phyloP scores from a whole-genome alignment of 2,797 vertebrate species.

The Gymnocypris eckloni region DNA sequence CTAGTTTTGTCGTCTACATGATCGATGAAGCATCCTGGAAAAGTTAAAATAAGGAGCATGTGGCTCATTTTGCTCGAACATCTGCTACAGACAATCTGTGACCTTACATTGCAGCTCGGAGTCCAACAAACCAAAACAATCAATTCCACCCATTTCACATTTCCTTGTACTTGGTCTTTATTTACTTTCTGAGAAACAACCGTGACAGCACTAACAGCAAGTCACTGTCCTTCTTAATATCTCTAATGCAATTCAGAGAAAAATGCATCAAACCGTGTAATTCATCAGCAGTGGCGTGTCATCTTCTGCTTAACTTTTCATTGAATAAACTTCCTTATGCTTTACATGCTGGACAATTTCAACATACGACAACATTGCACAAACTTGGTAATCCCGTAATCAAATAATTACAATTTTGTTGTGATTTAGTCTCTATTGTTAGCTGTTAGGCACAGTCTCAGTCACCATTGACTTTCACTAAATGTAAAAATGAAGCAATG shows the following conservation, averaged over 20 bases:
- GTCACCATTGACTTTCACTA: neutral
- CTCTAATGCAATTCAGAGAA: slow-evolving; percentile 33
- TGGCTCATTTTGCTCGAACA: neutral
- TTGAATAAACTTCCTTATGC: neutral
- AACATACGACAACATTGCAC: neutral
- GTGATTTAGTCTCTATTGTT: neutral
- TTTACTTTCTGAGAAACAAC: slow-evolving; percentile 52
- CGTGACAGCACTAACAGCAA: slow-evolving; percentile 35
- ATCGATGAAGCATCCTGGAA: slow-evolving; percentile 33
- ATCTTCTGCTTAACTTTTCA: neutral
- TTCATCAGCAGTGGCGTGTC: neutral
- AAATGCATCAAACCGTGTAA: slow-evolving; percentile 20
- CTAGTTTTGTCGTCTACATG: slow-evolving; percentile 26
- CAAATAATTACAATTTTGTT: neutral
- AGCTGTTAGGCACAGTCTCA: neutral
- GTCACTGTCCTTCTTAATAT: slow-evolving; percentile 19
- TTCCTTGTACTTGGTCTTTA: slow-evolving; percentile 45
- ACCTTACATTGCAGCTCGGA: slow-evolving; percentile 33
- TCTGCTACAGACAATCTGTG: slow-evolving; percentile 27
- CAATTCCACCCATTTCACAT: slow-evolving; percentile 52
- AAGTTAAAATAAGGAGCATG: slow-evolving; percentile 22
- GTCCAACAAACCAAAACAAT: slow-evolving; percentile 47
- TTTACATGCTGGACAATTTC: neutral
- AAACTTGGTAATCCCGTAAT: neutral
- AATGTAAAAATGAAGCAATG: neutral